Percentiles rank a stretch among this genome's conserved stretches.
Conservation (phyloP, 1,140 invertebrate species). For the Anastatus disparis region DNA sequence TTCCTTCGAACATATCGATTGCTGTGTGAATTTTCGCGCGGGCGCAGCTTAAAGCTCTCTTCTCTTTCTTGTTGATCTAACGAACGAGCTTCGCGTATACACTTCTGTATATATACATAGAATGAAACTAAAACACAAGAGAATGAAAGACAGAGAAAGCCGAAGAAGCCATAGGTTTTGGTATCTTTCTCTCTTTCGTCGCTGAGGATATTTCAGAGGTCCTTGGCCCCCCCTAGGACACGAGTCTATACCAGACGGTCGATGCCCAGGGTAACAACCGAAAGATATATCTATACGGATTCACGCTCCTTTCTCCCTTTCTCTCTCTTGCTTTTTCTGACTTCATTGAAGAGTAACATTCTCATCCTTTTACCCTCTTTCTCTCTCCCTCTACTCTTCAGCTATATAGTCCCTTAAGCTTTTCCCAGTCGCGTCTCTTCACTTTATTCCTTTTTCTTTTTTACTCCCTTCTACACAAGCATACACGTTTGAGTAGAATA, state of each 20-base stretch:
- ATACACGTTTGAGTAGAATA: too few species aligned
- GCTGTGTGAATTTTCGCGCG: conserved; percentile 30
- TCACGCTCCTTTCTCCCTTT: not conserved
- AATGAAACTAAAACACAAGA: not conserved
- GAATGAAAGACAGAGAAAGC: not conserved
- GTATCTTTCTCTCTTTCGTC: not conserved
- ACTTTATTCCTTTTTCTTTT: too few species aligned
- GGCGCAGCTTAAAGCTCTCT: not conserved
- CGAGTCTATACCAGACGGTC: conserved; percentile 57
- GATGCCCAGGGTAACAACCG: conserved; percentile 62
- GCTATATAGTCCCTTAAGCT: not conserved
- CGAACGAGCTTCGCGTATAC: not conserved
- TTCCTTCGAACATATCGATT: conserved; percentile 35
- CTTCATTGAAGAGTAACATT: conserved; percentile 7
- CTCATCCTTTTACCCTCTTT: conserved; percentile 15
- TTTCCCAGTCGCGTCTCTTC: not conserved
- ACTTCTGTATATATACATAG: not conserved
- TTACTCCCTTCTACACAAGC: not conserved
- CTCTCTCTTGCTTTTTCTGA: not conserved
- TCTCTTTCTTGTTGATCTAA: conserved; percentile 29
- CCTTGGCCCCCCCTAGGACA: conserved; percentile 58
- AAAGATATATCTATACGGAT: conserved; percentile 50
- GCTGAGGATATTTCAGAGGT: conserved; percentile 49
- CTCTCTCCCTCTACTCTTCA: not conserved
- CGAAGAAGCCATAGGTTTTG: not conserved